phyloP scores from a whole-genome alignment of 2,888 invertebrate genomes.

The Ditula angustiorana region DNA sequence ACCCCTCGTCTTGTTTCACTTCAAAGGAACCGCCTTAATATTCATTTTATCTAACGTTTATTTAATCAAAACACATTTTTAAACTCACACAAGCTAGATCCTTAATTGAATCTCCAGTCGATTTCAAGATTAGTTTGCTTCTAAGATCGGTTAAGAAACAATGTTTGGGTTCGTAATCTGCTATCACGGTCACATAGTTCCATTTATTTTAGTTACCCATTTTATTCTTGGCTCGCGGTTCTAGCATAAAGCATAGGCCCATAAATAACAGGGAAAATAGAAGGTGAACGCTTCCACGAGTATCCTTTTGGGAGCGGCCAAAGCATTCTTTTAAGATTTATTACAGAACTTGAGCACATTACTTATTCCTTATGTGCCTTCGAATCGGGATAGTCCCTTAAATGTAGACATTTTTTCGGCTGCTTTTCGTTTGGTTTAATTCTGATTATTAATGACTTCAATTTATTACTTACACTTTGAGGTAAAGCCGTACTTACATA shows the following conservation, averaged over 20 bases:
- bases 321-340: slow-evolving; percentile 86
- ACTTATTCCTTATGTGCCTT: slow-evolving; percentile 83
- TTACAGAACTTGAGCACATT: slow-evolving; percentile 83
- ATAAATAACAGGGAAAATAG: slow-evolving; percentile 84
- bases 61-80: slow-evolving; percentile 12
- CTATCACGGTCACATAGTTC: slow-evolving; percentile 76
- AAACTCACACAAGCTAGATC: not conserved
- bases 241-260: slow-evolving; percentile 82
- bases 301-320: slow-evolving; percentile 84
- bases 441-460: slow-evolving; percentile 37
- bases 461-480: slow-evolving; percentile 29
- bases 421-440: slow-evolving; percentile 47
- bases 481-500: slow-evolving; percentile 3
- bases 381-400: slow-evolving; percentile 68
- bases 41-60: slow-evolving; percentile 15
- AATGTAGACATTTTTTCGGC: slow-evolving; percentile 63
- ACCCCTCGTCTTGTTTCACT: not conserved
- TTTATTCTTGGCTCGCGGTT: slow-evolving; percentile 82
- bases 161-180: slow-evolving; percentile 66
- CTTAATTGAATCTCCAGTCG: not conserved
- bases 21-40: slow-evolving; percentile 30
- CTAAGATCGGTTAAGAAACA: not conserved
- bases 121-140: not conserved
- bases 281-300: slow-evolving; percentile 83
- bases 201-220: slow-evolving; percentile 83